A percentile compares a stretch with the other conserved stretches of the same genome.
Evolutionary conservation across 1,140 invertebrate genomes (phyloP).

Genomic region (Drosophila varians): DNA sequence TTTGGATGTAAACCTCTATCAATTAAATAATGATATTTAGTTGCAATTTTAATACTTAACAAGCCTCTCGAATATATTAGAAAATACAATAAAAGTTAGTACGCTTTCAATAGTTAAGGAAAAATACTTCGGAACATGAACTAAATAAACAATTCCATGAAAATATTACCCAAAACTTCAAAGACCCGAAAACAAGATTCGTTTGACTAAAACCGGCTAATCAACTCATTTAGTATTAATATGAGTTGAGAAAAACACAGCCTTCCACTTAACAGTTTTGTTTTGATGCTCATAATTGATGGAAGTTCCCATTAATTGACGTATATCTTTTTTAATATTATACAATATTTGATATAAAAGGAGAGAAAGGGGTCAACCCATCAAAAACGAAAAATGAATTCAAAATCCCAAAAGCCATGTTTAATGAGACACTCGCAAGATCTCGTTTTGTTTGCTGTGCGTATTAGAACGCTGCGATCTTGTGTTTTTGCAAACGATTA

Average conservation of each 20-base stretch:
- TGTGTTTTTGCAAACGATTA: conserved; percentile 58
- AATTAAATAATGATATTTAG: background rate
- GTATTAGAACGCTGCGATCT: conserved; percentile 61
- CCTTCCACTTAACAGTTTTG: conserved; percentile 1
- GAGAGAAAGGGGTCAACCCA: background rate
- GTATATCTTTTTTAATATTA: background rate
- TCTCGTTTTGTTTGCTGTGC: conserved; percentile 49
- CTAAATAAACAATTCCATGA: conserved; percentile 1
- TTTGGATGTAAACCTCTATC: background rate
- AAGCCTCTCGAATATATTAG: too few relatives aligned
- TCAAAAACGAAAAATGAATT: background rate
- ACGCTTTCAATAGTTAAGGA: background rate
- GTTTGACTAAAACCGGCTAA: conserved; percentile 11
- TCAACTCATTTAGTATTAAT: background rate
- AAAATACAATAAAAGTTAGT: background rate
- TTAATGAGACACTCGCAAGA: conserved; percentile 16
- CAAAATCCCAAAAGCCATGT: too few relatives aligned
- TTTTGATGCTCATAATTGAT: background rate
- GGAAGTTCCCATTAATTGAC: background rate
- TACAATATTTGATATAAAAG: background rate
- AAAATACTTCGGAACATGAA: background rate
- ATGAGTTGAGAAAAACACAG: background rate
- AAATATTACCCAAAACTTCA: conserved; percentile 9
- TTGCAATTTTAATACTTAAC: background rate
- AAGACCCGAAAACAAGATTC: conserved; percentile 22